phyloP scores from a whole-genome alignment of 2,888 invertebrate genomes.

The Calameuta filiformis region DNA sequence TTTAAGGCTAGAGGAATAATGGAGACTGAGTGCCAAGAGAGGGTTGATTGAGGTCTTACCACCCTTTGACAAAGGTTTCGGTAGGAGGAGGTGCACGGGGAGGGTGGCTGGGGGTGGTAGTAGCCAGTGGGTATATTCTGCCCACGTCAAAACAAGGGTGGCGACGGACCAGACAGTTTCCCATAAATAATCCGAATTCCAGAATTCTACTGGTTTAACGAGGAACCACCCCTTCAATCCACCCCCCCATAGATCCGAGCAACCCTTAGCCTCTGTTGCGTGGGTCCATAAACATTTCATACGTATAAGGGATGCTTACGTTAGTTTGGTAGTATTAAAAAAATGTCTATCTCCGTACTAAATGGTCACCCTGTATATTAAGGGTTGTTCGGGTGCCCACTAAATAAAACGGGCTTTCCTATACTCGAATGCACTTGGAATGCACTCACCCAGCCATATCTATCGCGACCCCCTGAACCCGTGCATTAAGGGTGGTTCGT shows the following conservation, averaged over 20 bases:
- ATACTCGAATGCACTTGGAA: neutral
- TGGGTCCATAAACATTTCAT: neutral
- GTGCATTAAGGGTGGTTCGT: neutral
- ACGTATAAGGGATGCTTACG: neutral
- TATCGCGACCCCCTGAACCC: neutral
- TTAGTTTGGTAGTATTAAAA: neutral
- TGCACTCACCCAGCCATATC: neutral
- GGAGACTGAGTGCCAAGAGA: neutral
- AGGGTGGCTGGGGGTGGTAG: neutral
- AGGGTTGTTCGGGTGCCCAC: neutral
- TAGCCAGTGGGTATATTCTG: neutral
- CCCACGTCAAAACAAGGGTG: neutral
- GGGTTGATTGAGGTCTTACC: neutral
- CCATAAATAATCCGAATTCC: neutral
- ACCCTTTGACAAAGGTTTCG: neutral
- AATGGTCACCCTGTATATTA: neutral
- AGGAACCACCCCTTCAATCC: neutral
- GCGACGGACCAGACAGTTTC: neutral
- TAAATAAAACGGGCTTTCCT: neutral
- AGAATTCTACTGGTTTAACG: neutral
- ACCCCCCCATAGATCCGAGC: neutral
- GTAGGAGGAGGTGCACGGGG: neutral
- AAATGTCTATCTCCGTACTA: neutral
- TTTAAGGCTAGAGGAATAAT: neutral
- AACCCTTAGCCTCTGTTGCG: neutral